Base-by-base conservation (phyloP, 2,797 vertebrate species). In the Hyperoplus lanceolatus region DNA sequence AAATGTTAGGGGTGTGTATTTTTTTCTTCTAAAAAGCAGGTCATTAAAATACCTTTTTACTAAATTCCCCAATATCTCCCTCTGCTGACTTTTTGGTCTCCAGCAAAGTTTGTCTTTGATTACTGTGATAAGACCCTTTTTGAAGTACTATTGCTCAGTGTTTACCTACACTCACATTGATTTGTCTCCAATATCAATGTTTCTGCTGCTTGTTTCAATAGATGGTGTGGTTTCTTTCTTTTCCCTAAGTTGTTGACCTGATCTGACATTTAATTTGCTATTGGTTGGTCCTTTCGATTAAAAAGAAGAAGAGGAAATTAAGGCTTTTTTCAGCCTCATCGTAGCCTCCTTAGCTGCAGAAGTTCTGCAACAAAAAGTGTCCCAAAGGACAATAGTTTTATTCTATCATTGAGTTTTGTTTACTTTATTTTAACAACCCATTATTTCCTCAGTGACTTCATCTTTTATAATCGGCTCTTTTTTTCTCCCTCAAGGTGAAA, bases 21-120 rank as follows among this genome's bases (percentile, higher is more conserved):
- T 75, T 88, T 49, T 71, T 88, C 75, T 76, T 84, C 85, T 87
- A 86, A 84, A 94, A 94, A 91, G 89, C 91, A 94, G 92, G 90
- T 94, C 81, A 93, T 95, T 95, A 92, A 94, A 94, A 92, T 76
- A 81, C 68, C 81, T 91, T 94, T 94, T 94, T 92, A 91, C 87
- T 88, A 90, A 89, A 90, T 73, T 80, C 68, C 82, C 86, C 55
- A 81, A 66, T 72, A 87, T 74, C 58, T 83, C 79, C 73, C 81
- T 72, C 69, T 58, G 78, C 60, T 80, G 60, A 75, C 69, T 82
- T 92, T 90, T 84, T 84, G 75, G 75, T 90, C 80, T 91, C 73
- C 66, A 74, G 61, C 75, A 83, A 82, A 82, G 63, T 85, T 68
- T 72, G 80, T 90, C 58, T 70, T 58, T 87, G 82, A 80, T 88